These are phyloP conservation scores for Falco cherrug DNA, from an alignment of 2,797 vertebrate genomes.

Conservation along the genomic window DNA sequence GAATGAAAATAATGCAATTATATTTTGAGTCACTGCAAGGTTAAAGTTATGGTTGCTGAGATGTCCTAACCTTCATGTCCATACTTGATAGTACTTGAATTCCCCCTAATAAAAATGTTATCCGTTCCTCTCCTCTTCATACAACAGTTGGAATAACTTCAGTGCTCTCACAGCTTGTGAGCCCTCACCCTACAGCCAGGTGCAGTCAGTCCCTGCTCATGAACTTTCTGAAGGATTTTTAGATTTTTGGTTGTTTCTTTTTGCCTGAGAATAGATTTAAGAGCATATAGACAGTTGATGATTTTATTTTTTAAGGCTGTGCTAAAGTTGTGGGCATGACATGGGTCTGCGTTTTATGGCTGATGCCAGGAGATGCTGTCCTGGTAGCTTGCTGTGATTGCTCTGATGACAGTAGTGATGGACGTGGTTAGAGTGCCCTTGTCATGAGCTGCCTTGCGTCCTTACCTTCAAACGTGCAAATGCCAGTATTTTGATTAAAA, in stretches of 20 bases:
- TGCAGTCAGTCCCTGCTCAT: background rate
- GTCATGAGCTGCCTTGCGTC: constrained; percentile 34
- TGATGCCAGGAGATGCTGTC: background rate
- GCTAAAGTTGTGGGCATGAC: background rate
- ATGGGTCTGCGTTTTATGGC: background rate
- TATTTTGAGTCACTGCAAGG: background rate
- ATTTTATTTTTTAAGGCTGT: background rate
- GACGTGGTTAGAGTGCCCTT: constrained; percentile 17
- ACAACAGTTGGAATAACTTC: background rate
- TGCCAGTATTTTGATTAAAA: constrained; percentile 62
- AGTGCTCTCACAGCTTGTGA: background rate
- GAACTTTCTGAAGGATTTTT: background rate
- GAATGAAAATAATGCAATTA: background rate
- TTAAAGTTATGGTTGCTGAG: background rate
- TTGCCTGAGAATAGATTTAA: background rate
- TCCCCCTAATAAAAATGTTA: background rate
- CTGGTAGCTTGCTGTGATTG: background rate
- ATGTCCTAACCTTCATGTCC: background rate
- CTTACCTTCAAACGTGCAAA: constrained; percentile 54
- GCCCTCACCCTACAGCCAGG: background rate
- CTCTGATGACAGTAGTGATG: background rate
- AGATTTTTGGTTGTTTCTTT: background rate
- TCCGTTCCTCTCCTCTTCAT: background rate
- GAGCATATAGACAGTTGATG: background rate
- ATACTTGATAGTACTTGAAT: background rate